Percentiles rank a stretch among this genome's conserved stretches.
Conservation (phyloP, 2,888 invertebrate species). For the Meiosimyza platycephala region DNA sequence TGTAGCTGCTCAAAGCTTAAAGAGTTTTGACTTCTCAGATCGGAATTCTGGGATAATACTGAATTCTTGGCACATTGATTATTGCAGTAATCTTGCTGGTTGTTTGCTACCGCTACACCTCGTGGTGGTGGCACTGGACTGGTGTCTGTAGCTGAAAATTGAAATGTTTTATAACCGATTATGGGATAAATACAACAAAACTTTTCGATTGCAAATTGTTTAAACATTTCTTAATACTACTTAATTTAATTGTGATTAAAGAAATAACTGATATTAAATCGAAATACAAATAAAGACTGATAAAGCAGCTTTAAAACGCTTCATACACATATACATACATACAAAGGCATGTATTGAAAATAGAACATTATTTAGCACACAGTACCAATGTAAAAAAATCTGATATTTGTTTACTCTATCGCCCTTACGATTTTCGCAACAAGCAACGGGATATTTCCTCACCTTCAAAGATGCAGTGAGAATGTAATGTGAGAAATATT, state of each 20-base stretch:
- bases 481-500: too few relatives aligned
- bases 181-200: slow-evolving; percentile 47
- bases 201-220: slow-evolving; percentile 38
- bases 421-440: too few relatives aligned
- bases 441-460: too few relatives aligned
- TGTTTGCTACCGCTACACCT: slow-evolving; percentile 36
- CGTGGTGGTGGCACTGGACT: slow-evolving; percentile 45
- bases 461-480: too few relatives aligned
- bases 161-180: slow-evolving; percentile 48
- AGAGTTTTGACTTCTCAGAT: slow-evolving; percentile 43
- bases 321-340: neutral
- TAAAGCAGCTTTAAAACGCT: neutral
- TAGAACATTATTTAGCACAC: too few relatives aligned
- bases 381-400: too few relatives aligned
- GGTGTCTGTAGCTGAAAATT: slow-evolving; percentile 51
- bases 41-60: slow-evolving; percentile 37
- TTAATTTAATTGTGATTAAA: neutral
- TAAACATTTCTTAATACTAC: slow-evolving; percentile 30
- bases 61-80: slow-evolving; percentile 44
- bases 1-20: slow-evolving; percentile 54
- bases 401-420: too few relatives aligned
- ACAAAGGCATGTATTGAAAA: neutral
- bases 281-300: too few relatives aligned
- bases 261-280: neutral
- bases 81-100: slow-evolving; percentile 32